Evolutionary conservation across 2,888 invertebrate species (phyloP), one percentile per base, ranked within the genome.

Genomic region (Monopis laevigella): DNA sequence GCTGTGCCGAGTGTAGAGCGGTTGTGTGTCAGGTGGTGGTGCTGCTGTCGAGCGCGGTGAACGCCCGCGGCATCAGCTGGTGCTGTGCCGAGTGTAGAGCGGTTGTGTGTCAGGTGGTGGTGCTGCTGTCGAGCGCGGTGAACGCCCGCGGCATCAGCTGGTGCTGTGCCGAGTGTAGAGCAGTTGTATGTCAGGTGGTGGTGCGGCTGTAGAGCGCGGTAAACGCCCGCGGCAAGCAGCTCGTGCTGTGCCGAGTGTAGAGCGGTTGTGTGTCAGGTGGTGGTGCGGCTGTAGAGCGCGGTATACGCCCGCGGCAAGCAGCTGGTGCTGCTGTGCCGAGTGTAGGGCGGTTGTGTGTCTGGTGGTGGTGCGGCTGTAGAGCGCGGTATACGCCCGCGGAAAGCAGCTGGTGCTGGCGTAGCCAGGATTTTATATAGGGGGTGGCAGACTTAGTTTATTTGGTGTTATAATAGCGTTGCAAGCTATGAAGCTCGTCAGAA

Each of bases 241-340:
- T 93, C 45, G n/a, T n/a, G n/a, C n/a, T n/a, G n/a, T n/a, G n/a
- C n/a, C n/a, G n/a, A n/a, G n/a, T n/a, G n/a, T 39, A 12, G 19
- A 2, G 12, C 18, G 39, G 28, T 17, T 26, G 24, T 14, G 4
- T 41, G 11, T 6, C 3, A 2, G 7, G n/a, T 24, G 2, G 34
- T 36, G 11, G 29, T 36, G 61, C 88, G 88, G 59, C 75, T 93
- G 45, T 92, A 92, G 44, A 90, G 90, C 66, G 89, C 92, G 14
- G 89, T 93, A 46, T 92, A 89, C 68, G 86, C 87, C 48, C 85
- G 92, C 55, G 92, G 92, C 48, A 93, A 93, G 65, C 90, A 92
- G 62, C 82, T 93, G 45, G 32, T 92, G 42, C 84, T n/a, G n/a
- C n/a, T n/a, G n/a, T n/a, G n/a, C n/a, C n/a, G n/a, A n/a, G n/a